Percentiles rank a stretch among this genome's conserved stretches.
These are phyloP conservation scores for Athalia rosae DNA, from an alignment of 2,888 invertebrate genomes.

Conservation along the genomic window DNA sequence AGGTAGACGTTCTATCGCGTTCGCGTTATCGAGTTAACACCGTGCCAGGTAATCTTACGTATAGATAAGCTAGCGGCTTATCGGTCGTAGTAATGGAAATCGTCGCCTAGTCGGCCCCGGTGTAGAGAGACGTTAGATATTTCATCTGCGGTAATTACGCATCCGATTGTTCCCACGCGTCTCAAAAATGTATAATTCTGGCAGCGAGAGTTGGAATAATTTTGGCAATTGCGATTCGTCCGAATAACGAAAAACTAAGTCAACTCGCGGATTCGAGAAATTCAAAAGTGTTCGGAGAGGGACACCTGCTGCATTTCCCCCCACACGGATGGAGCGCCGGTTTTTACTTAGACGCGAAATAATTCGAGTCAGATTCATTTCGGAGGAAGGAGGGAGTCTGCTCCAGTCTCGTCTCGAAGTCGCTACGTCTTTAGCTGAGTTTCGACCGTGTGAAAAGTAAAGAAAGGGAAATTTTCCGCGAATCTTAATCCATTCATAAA, in stretches of 20 bases:
- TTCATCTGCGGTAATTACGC: not conserved
- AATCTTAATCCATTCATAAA: not conserved
- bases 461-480: no score
- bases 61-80: slow-evolving; percentile 7
- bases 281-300: no score
- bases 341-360: not conserved
- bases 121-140: not conserved
- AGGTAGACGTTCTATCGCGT: not conserved
- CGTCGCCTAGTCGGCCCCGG: not conserved
- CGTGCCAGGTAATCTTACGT: not conserved
- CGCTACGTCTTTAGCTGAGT: not conserved
- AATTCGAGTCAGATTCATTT: not conserved
- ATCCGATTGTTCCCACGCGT: not conserved
- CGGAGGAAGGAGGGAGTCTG: not conserved
- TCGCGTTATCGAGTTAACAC: not conserved
- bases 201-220: no score
- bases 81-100: slow-evolving; percentile 11
- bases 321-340: not conserved
- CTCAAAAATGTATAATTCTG: no score
- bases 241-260: no score
- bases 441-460: not conserved
- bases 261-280: not conserved
- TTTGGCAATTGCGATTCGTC: no score
- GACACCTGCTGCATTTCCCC: slow-evolving; percentile 15
- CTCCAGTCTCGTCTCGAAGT: not conserved